Evolutionary conservation across 2,888 invertebrate species (phyloP).

Genomic region (Maniola hyperantus): DNA sequence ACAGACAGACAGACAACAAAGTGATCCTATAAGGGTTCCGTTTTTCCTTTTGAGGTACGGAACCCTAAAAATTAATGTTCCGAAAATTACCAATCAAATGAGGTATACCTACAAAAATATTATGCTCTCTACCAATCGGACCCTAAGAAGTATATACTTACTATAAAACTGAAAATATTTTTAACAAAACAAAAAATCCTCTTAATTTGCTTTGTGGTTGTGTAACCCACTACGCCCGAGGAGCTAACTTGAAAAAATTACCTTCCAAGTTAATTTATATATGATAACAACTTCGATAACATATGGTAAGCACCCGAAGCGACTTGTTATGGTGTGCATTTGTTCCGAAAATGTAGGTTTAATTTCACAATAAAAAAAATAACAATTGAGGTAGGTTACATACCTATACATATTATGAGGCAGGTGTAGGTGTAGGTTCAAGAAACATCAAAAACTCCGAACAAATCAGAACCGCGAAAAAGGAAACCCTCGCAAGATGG

Average conservation of each 20-base stretch:
- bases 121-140: neutral
- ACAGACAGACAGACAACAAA: too few relatives aligned
- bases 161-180: neutral
- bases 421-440: too few relatives aligned
- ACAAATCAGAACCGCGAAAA: too few relatives aligned
- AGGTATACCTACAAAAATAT: neutral
- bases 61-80: neutral
- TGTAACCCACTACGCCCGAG: constrained; percentile 29
- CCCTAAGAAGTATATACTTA: neutral
- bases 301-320: constrained; percentile 42
- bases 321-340: constrained; percentile 23
- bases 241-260: constrained; percentile 32
- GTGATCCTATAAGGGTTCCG: too few relatives aligned
- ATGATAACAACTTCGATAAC: constrained; percentile 44
- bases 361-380: constrained; percentile 2
- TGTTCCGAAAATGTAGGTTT: constrained; percentile 9
- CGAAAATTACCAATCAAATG: neutral
- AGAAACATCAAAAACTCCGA: too few relatives aligned
- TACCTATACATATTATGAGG: neutral
- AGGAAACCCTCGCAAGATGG: too few relatives aligned
- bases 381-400: neutral
- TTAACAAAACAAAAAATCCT: constrained; percentile 12
- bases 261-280: constrained; percentile 27
- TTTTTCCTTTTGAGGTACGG: too few relatives aligned
- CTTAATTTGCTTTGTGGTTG: constrained; percentile 34